Base-by-base conservation (phyloP, 2,797 vertebrate genomes). In the Phalloptychus januarius region DNA sequence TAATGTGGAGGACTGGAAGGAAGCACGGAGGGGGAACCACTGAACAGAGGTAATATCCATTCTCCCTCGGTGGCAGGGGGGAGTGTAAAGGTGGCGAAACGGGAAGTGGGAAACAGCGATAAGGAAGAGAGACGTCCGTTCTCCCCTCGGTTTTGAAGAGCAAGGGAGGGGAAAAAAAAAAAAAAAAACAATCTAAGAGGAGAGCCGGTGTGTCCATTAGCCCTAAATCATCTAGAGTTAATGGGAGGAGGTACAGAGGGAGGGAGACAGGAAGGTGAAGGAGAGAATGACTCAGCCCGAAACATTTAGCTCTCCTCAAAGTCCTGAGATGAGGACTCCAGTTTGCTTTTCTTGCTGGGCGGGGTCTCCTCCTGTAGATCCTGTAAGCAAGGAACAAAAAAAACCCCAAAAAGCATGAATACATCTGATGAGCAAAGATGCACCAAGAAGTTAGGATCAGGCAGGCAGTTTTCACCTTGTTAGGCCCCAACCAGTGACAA, bases 291-390 rank as follows among this genome's bases (percentile, higher is more conserved):
- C 80, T 81, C 82, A 79, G 85, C 87, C 84, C 76, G 78, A 76
- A 81, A 89, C 75, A 87, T 93, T 96, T 97, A 98, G 95, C 97
- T 97, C 94, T 97, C 97, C 90, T 98, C 97, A 78, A 96, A 94
- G 86, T 95, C 97, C 95, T 96, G 97, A 93, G 97, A 97, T 75
- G 97, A 95, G 90, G 96, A 94, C 93, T 99, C 98, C 94, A 94
- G 92, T 96, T 99, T 98, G 95, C 95, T 96, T 93, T 98, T 98
- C 96, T 99, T 98, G 85, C 91, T 96, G 91, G 97, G 97, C 3
- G 97, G 97, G 74, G 89, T 94, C 87, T 97, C 98, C 44, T 93
- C 94, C 93, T 98, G 97, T 90, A 95, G 95, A 93, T 99, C 98
- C 98, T 99, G 10, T 0, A 44, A 56, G 25, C 18, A 46, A 38